Evolutionary conservation across 2,113 vertebrate species (phyloP), one percentile per base, ranked within the genome.

Genomic region (Sylvietta virens): DNA sequence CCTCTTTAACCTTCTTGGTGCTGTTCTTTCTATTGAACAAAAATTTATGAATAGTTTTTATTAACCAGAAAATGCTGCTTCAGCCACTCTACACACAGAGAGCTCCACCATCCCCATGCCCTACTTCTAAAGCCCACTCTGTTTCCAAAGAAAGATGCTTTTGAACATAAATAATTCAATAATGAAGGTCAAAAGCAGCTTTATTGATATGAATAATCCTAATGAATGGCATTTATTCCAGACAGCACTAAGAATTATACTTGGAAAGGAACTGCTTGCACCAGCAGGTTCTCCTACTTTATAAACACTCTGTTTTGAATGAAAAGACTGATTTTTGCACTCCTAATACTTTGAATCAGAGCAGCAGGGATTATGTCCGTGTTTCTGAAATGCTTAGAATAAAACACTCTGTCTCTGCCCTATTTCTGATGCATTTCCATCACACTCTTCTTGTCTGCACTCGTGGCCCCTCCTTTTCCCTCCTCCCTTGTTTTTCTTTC

Each of bases 141-240:
- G 18, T 77, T 96, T 94, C 51, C 76, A 90, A 73, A 89, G 89
- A 95, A 90, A 94, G 79, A 71, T 7, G 22, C 44, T 81, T 96
- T 94, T 80, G 90, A 88, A 90, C 39, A 93, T 91, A 93, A 94
- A 91, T 91, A 88, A 92, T 91, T 95, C 89, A 94, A 62, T 86
- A 94, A 92, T 71, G 88, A 93, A 90, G 56, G 47, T 92, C 81
- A 95, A 94, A 95, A 90, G 64, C 67, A 94, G 76, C 72, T 94
- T 94, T 95, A 91, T 81, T 92, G 72, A 78, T 72, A 88, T 60
- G 82, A 95, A 90, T 90, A 95, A 93, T 74, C 82, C 83, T 81
- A 92, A 81, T 71, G 80, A 96, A 92, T 86, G 65, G 30, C 64
- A 92, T 83, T 72, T 72, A 83, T 93, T 93, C 90, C 54, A 44